A percentile compares a stretch with the other conserved stretches of the same genome.
These are phyloP conservation scores for Gopherus flavomarginatus DNA, from an alignment of 2,113 vertebrate genomes.

Conservation along the genomic window DNA sequence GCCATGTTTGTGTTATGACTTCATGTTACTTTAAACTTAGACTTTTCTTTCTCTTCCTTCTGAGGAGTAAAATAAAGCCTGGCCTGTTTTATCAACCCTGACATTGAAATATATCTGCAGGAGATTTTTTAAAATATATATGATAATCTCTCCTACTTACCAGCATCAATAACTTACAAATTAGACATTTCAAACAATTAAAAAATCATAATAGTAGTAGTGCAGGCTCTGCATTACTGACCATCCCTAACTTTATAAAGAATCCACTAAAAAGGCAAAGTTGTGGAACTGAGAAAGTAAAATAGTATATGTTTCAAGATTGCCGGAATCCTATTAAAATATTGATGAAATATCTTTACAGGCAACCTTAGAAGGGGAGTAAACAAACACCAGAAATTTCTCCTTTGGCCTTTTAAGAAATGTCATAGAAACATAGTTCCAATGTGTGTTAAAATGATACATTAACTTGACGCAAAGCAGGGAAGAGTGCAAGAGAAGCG, in stretches of 20 bases:
- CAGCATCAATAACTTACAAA: rapidly evolving
- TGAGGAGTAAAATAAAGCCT: not conserved
- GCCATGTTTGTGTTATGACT: conserved; percentile 45
- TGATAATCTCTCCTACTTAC: not conserved
- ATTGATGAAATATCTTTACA: not conserved
- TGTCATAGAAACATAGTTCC: not conserved
- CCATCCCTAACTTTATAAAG: not conserved
- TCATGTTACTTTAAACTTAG: conserved; percentile 2
- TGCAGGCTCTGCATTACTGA: rapidly evolving
- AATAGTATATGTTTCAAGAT: not conserved
- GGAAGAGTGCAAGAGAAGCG: not conserved
- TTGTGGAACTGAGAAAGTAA: not conserved
- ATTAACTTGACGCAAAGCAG: not conserved
- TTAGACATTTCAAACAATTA: not conserved
- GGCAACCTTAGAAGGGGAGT: not conserved
- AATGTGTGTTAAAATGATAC: not conserved
- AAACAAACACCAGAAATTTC: not conserved
- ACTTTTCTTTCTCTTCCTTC: not conserved
- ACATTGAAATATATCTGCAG: not conserved
- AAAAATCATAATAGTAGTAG: not conserved
- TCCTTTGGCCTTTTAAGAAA: not conserved
- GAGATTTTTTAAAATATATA: not conserved
- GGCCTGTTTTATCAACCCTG: not conserved
- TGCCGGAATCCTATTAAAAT: not conserved
- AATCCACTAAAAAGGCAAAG: not conserved